Evolutionary conservation across 1,140 invertebrate species (phyloP).

Genomic region (Bombus fervidus): DNA sequence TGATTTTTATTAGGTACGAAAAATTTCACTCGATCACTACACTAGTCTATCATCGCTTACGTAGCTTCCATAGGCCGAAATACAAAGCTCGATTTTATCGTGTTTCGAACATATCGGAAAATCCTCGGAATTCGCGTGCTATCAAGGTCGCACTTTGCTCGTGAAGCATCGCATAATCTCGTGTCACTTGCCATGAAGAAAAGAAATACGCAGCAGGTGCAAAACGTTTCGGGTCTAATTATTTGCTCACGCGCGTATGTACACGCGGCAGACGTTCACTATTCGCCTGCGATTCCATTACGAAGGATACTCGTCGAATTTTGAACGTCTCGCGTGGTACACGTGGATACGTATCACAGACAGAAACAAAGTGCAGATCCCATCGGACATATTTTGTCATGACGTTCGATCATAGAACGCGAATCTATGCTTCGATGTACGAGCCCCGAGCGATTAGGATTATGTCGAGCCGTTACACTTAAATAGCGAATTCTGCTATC

Average conservation of each 20-base stretch:
- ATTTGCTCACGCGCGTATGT: not conserved
- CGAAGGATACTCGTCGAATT: not conserved
- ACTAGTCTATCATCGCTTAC: not conserved
- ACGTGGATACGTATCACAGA: not conserved
- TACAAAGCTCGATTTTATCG: constrained; percentile 8
- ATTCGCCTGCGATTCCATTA: not conserved
- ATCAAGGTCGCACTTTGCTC: not conserved
- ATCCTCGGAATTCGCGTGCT: constrained; percentile 11
- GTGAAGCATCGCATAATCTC: not conserved
- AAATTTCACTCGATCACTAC: not conserved
- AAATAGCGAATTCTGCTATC: not conserved
- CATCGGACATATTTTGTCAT: not conserved
- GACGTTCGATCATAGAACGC: not conserved
- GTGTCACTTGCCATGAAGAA: not conserved
- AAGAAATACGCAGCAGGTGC: not conserved
- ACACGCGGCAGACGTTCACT: not conserved
- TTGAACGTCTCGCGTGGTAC: not conserved
- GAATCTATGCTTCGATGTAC: not conserved
- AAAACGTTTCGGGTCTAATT: constrained; percentile 13
- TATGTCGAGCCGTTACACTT: not conserved
- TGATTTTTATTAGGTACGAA: not conserved
- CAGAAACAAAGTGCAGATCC: no score
- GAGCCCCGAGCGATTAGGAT: not conserved
- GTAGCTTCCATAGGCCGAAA: not conserved
- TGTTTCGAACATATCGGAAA: constrained; percentile 32